Base-by-base conservation (phyloP, 2,113 vertebrate species). In the Ochotona princeps region DNA sequence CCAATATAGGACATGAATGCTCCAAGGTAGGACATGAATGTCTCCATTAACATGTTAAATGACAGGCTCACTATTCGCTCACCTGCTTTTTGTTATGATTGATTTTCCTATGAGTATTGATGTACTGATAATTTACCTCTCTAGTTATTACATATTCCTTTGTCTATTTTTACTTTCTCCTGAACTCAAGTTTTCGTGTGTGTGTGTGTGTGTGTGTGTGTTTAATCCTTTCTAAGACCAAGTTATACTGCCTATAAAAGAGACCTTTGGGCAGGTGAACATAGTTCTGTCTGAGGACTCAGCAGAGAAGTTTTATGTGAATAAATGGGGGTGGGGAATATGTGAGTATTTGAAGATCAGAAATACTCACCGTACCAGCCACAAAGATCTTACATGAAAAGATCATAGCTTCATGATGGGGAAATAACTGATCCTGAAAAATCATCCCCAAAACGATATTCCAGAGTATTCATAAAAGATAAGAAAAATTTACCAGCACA, bases 361-460 rank as follows among this genome's bases (percentile, higher is more conserved):
- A 6, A 35, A 32, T 3, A 30, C 54, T 47, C 2, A 17, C 66
- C 2, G 12, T 20, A 73, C 12, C 14, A 63, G 3, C 18, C 17
- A 70, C 63, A 28, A 79, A 11, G 12, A 1, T 30, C 21, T 78
- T 7, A 35, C 26, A 11, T 25, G 25, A 14, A 49, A 72, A 6
- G 4, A 5, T 23, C 32, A 72, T 76, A 15, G 2, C 1, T 70
- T 1, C 44, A 12, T 51, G 26, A 0, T 15, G 32, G 7, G 21
- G 14, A 88, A 63, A 44, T 44, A 65, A 83, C 13, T 30, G 2
- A n/a, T 87, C 26, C 38, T 44, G 38, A 44, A 44, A 57, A 28
- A 13, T 51, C n/a, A 54, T 32, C 26, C 1, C 1, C 60, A 61
- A 51, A 38, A 89, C 26, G 30, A 51, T 51, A 21, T 2, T 18